Conservation (phyloP, 2,113 vertebrate genomes). For the Propithecus coquereli region DNA sequence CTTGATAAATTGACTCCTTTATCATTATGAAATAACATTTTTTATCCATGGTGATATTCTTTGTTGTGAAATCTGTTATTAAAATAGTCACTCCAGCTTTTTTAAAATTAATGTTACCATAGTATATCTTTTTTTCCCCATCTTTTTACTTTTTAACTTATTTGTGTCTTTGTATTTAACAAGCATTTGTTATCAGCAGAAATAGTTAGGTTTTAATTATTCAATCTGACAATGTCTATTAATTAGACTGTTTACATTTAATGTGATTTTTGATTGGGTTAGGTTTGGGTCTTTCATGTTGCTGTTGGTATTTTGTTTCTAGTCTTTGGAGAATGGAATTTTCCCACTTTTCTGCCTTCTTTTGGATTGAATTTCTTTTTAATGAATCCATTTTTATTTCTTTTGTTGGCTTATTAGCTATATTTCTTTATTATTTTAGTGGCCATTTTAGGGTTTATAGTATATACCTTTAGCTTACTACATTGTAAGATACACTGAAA, state of each 20-base stretch:
- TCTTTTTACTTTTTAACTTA: background rate
- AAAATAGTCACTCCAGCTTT: background rate
- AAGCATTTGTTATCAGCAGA: background rate
- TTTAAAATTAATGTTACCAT: background rate
- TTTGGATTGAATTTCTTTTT: background rate
- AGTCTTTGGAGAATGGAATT: background rate
- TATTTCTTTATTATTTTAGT: background rate
- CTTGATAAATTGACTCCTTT: background rate
- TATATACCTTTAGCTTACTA: background rate
- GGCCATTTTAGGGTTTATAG: background rate
- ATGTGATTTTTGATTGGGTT: background rate
- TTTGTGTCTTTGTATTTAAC: conserved; percentile 13
- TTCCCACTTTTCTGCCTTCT: background rate
- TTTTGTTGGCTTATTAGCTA: background rate
- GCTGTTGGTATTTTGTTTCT: background rate
- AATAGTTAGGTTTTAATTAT: background rate
- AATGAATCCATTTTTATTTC: background rate
- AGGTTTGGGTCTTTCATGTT: background rate
- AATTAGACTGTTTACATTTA: background rate
- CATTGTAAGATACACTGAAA: background rate
- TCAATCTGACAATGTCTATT: background rate
- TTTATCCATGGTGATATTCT: background rate
- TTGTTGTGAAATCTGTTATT: background rate
- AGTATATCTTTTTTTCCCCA: background rate
- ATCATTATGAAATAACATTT: background rate